These are phyloP conservation scores for Mus minutoides DNA, from an alignment of 2,797 vertebrate genomes.

Conservation along the genomic window DNA sequence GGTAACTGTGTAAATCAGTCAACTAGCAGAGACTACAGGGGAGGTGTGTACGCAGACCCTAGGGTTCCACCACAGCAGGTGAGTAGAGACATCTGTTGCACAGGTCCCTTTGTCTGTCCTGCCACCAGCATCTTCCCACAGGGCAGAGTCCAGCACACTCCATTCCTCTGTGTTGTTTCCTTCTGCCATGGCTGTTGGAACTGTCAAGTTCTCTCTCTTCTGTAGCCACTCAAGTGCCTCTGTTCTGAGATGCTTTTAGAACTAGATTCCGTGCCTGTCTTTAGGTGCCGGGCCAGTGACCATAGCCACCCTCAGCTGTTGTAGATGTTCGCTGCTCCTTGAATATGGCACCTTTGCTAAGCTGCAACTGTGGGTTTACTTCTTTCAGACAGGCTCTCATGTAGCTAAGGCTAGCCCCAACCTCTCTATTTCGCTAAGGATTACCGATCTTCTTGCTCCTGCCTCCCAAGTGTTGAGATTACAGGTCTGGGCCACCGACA, in stretches of 20 bases:
- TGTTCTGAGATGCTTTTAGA: background rate
- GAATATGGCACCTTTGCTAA: conserved; percentile 8
- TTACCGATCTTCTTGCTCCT: background rate
- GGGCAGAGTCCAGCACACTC: background rate
- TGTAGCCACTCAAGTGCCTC: background rate
- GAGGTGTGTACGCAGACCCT: background rate
- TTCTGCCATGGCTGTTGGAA: background rate
- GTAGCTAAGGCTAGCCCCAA: background rate
- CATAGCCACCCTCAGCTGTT: background rate
- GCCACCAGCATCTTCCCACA: background rate
- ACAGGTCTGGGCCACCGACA: background rate
- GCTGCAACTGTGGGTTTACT: background rate
- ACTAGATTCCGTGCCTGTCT: background rate
- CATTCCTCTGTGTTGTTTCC: background rate
- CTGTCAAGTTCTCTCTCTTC: background rate
- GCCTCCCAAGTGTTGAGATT: background rate
- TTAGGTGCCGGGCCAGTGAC: background rate
- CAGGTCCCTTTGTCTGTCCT: background rate
- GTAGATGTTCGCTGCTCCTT: background rate
- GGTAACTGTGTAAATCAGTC: background rate
- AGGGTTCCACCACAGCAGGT: background rate
- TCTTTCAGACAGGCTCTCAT: background rate
- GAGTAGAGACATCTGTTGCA: background rate
- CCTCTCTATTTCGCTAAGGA: background rate
- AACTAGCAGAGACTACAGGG: background rate